These are phyloP conservation scores for Brachionus sp. DNA, from an alignment of 1,140 invertebrate species.

Conservation along the genomic window DNA sequence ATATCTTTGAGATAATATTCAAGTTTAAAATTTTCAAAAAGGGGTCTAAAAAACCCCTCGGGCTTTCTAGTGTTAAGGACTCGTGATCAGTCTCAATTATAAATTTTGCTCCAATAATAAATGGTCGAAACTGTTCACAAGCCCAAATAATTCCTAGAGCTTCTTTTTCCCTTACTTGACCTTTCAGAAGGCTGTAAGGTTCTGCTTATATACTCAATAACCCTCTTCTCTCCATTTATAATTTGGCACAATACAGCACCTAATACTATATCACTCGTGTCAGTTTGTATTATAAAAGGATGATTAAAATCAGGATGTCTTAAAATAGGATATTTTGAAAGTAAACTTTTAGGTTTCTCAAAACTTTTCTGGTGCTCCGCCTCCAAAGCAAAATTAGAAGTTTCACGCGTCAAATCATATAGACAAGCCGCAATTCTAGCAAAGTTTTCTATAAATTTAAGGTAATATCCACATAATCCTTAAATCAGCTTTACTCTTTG, in stretches of 20 bases:
- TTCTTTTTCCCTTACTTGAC: neutral
- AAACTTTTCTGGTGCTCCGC: neutral
- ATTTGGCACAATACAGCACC: constrained; percentile 47
- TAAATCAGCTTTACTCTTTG: neutral
- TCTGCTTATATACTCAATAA: constrained; percentile 16
- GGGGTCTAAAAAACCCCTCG: too few species aligned
- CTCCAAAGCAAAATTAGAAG: neutral
- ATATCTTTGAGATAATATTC: too few species aligned
- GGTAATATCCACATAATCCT: too few species aligned
- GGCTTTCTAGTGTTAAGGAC: too few species aligned
- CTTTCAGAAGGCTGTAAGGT: neutral
- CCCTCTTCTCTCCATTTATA: neutral
- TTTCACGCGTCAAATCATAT: neutral
- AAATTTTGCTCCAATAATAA: too few species aligned
- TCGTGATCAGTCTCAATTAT: too few species aligned
- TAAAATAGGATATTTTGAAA: neutral
- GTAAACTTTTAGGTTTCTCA: neutral
- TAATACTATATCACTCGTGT: constrained; percentile 38
- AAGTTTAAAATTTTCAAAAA: too few species aligned
- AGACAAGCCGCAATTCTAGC: constrained; percentile 48
- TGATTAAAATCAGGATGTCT: neutral
- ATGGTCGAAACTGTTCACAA: neutral
- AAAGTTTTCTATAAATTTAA: constrained; percentile 50
- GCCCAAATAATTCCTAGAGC: neutral
- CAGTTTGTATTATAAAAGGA: constrained; percentile 47